Conservation (phyloP, 2,888 invertebrate genomes). For the Glyphotaelius pellucidus region DNA sequence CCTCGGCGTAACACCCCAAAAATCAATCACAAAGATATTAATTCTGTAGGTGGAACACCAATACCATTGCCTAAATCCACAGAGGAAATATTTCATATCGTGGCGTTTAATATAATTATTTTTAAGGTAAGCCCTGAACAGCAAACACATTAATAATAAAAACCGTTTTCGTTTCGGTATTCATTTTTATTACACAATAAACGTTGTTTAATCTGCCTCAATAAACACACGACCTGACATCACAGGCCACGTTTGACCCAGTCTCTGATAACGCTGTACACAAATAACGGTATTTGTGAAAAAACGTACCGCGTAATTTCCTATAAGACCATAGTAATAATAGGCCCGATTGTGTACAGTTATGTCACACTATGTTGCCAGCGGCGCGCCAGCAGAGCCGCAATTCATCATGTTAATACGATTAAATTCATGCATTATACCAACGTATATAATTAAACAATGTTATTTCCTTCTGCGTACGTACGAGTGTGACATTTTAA, state of each 20-base stretch:
- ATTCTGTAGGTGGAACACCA: not conserved
- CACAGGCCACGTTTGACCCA: constrained; percentile 26
- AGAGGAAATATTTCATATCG: not conserved
- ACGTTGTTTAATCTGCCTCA: not conserved
- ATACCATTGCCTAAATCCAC: not conserved
- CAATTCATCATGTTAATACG: not conserved
- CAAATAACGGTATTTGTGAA: constrained; percentile 35
- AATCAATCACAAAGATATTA: not conserved
- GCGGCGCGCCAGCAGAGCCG: not conserved
- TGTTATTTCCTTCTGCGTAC: no score
- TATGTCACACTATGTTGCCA: constrained; percentile 30
- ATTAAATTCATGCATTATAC: not conserved
- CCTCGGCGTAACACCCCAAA: no score
- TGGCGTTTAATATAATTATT: not conserved
- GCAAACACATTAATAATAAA: not conserved
- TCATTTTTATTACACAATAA: not conserved
- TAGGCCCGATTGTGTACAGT: constrained; percentile 25
- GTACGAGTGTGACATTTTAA: no score
- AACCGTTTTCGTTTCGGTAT: not conserved
- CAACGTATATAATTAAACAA: no score
- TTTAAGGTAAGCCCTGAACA: not conserved
- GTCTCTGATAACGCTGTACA: constrained; percentile 36
- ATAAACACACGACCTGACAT: not conserved
- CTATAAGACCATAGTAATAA: constrained; percentile 23
- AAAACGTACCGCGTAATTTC: constrained; percentile 35